Base-by-base conservation (phyloP, 1,140 invertebrate genomes). In the Paraescarpia echinospica region DNA sequence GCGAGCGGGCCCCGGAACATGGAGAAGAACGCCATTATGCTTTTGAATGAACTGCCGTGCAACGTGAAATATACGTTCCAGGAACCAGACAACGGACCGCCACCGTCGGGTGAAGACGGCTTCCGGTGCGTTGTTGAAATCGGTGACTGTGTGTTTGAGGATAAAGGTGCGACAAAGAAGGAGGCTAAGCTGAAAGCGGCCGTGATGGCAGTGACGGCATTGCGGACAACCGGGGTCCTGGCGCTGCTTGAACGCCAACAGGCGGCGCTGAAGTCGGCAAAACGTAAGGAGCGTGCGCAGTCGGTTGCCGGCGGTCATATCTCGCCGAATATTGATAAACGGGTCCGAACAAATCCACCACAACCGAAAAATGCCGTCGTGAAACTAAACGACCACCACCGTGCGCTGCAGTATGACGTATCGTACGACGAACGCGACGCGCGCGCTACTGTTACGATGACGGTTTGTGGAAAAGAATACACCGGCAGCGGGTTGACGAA, bases 281-380 rank as follows among this genome's bases (percentile, higher is more conserved):
- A 77, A 31, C 59, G 59, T 31, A 77, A 77, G 59, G 8, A 77
- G 59, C 59, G 59, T 77, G 22, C 59, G 59, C 59, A 77, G 59
- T 77, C 2, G 22, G 2, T 77, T 18, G 59, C 59, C 12, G 59
- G 59, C 59, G 22, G 2, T 27, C 59, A 6, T 0, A 77, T 27
- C 59, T 77, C 59, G 59, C 59, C 59, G 22, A 27, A 77, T 77
- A 2, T 27, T n/a, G 89, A 33, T 31, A 18, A 33, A 22, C 33
- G n/a, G 8, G 27, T 34, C 35, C 89, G 89, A 34, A 90, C 33
- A 22, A 90, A 90, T 33, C 33, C 18, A 22, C n/a, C 89, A 2
- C 89, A 22, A 34, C 89, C 35, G 34, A 90, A 90, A 90, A 90
- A 90, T 31, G 89, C 89, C 33, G 35, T 90, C 89, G 33, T 90